Evolutionary conservation across 2,113 vertebrate genomes (phyloP).

Genomic region (Ursus arctos): DNA sequence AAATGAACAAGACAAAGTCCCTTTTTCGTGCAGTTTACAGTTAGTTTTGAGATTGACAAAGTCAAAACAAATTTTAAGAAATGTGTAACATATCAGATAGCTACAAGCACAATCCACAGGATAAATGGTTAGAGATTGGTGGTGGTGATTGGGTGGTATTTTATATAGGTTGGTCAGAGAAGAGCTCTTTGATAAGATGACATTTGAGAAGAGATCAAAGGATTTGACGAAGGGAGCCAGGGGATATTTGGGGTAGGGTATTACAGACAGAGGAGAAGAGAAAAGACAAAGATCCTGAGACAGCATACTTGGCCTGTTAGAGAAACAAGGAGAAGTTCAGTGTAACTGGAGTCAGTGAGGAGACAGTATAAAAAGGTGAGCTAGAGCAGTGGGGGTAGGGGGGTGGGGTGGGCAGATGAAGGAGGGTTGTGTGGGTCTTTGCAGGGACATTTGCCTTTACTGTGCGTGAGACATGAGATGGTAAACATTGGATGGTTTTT

Average conservation of each 20-base stretch:
- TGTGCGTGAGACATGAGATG: background rate
- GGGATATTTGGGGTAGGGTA: background rate
- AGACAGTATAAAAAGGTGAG: background rate
- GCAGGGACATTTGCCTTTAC: background rate
- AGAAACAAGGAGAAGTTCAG: background rate
- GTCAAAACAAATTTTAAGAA: background rate
- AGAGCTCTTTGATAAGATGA: background rate
- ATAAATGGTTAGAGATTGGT: background rate
- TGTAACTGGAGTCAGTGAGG: background rate
- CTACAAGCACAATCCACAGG: background rate
- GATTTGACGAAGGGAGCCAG: background rate
- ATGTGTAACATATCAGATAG: background rate
- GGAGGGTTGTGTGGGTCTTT: accelerated
- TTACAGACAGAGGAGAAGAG: background rate
- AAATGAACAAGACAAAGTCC: background rate
- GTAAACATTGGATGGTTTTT: background rate
- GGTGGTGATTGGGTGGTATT: background rate
- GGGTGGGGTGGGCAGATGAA: accelerated
- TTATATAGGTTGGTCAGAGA: background rate
- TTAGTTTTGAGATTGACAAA: background rate
- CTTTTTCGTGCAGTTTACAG: background rate
- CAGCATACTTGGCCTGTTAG: background rate
- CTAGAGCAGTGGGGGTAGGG: accelerated
- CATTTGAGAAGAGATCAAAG: background rate
- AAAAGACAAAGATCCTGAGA: background rate